Conservation (phyloP, 2,797 vertebrate genomes). For the Micropoecilia bifurca region DNA sequence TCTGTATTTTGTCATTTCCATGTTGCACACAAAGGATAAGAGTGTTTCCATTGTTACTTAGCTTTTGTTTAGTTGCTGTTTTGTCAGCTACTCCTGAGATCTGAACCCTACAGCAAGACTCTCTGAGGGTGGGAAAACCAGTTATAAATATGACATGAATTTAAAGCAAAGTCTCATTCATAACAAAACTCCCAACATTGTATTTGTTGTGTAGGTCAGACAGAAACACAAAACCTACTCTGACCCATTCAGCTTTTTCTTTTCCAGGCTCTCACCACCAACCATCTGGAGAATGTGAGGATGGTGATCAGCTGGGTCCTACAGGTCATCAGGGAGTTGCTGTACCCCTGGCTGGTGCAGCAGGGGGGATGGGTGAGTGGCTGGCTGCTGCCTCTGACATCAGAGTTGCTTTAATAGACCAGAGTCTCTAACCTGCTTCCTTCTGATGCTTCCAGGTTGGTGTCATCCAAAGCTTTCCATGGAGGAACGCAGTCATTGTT, state of each 20-base stretch:
- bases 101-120: neutral
- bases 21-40: neutral
- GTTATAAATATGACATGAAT: neutral
- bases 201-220: neutral
- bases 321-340: slow-evolving; percentile 75
- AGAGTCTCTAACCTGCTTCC: neutral
- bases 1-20: neutral
- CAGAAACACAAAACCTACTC: neutral
- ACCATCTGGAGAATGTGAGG: slow-evolving; percentile 75
- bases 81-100: neutral
- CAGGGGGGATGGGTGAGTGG: slow-evolving; percentile 86
- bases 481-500: slow-evolving; percentile 70
- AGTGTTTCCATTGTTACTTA: neutral
- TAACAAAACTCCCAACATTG: neutral
- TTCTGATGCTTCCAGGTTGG: slow-evolving; percentile 65
- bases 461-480: slow-evolving; percentile 68
- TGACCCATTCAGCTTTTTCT: neutral
- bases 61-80: neutral
- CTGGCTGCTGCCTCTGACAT: slow-evolving; percentile 4
- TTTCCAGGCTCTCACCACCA: slow-evolving; percentile 76
- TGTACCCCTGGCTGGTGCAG: slow-evolving; percentile 76
- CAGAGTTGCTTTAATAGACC: neutral
- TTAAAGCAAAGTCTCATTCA: neutral
- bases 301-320: slow-evolving; percentile 79
- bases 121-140: neutral